These are phyloP conservation scores for Nothoprocta perdicaria DNA, from an alignment of 2,113 vertebrate genomes.

Conservation along the genomic window DNA sequence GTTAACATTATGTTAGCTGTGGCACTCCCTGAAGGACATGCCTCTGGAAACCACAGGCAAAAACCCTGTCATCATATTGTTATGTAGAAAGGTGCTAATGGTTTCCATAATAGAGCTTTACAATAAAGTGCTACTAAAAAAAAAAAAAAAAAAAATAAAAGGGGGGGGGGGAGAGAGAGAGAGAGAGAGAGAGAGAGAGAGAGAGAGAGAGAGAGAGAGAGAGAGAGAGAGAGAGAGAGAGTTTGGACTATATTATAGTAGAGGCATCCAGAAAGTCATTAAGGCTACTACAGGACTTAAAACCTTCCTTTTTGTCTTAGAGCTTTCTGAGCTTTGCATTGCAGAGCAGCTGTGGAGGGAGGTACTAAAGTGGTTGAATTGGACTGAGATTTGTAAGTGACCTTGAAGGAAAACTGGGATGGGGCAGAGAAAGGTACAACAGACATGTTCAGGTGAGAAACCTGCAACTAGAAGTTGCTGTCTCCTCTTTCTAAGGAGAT, in stretches of 20 bases:
- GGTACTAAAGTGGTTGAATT: not conserved
- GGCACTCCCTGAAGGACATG: not conserved
- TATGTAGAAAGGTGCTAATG: not conserved
- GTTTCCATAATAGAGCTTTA: not conserved
- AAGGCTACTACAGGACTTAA: not conserved
- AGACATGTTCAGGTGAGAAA: not conserved
- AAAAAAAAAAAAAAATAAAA: too few relatives aligned
- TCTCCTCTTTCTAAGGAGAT: not conserved
- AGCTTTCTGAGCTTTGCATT: not conserved
- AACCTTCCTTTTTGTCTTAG: not conserved
- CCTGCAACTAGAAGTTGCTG: not conserved
- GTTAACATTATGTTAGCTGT: not conserved
- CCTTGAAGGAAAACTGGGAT: not conserved
- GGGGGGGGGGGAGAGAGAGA: too few relatives aligned
- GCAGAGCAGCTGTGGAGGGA: not conserved
- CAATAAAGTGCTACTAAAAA: not conserved
- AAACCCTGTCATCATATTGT: slow-evolving; percentile 10
- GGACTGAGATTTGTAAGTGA: not conserved
- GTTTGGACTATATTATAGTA: not conserved
- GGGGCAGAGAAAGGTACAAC: not conserved
- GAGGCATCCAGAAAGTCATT: not conserved
- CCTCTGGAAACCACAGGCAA: slow-evolving; percentile 43
- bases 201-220: too few relatives aligned
- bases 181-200: too few relatives aligned
- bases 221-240: too few relatives aligned